Conservation (phyloP, 2,888 invertebrate genomes). For the Spodoptera picta region DNA sequence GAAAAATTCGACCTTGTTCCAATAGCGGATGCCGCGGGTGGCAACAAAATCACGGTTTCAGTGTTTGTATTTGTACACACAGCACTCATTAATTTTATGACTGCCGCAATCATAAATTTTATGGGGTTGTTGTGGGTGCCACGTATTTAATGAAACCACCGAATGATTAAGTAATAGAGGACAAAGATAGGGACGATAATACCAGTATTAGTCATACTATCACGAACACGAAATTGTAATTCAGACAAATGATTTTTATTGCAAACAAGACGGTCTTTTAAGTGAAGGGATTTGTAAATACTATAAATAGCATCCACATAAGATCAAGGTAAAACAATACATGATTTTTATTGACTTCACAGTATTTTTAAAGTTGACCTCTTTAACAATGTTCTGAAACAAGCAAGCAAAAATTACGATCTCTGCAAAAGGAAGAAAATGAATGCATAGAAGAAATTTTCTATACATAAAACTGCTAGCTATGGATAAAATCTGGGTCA, state of each 20-base stretch:
- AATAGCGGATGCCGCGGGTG: conserved; percentile 23
- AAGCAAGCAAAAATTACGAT: no score
- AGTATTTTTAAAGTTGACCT: neutral
- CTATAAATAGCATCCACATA: conserved; percentile 20
- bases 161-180: conserved; percentile 4
- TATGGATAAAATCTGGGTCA: conserved; percentile 48
- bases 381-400: no score
- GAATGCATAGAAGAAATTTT: conserved; percentile 7
- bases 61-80: conserved; percentile 30
- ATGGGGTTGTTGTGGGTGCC: conserved; percentile 17
- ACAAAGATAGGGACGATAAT: neutral
- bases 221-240: conserved; percentile 1
- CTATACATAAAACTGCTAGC: conserved; percentile 37
- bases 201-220: no score
- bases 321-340: conserved; percentile 29
- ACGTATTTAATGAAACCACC: conserved; percentile 11
- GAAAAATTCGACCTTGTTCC: conserved; percentile 44
- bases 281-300: conserved; percentile 24
- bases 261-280: neutral
- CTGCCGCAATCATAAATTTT: conserved; percentile 31
- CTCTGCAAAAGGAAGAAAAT: no score
- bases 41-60: conserved; percentile 34
- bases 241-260: neutral
- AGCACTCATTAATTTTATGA: conserved; percentile 28
- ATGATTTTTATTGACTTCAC: conserved; percentile 1